These are phyloP conservation scores for Petrocephalus schoutedeni DNA, from an alignment of 2,797 vertebrate species.

Conservation along the genomic window DNA sequence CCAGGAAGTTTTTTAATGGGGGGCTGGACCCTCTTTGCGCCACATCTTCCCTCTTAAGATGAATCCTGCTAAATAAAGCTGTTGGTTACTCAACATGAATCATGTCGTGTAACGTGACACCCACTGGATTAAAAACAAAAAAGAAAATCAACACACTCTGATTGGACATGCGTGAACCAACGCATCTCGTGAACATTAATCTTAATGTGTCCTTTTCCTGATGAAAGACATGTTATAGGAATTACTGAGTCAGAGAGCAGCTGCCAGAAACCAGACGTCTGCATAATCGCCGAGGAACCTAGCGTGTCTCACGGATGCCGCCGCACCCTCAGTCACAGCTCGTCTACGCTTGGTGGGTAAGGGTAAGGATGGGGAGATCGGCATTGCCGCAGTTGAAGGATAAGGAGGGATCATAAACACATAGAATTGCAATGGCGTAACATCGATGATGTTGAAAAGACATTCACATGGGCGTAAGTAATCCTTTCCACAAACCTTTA, in stretches of 20 bases:
- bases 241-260: not conserved
- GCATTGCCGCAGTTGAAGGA: not conserved
- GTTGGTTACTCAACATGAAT: not conserved
- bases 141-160: not conserved
- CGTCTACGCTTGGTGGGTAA: not conserved
- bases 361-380: not conserved
- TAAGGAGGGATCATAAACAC: not conserved
- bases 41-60: not conserved
- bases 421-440: not conserved
- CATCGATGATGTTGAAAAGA: not conserved
- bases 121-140: conserved; percentile 12
- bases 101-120: not conserved
- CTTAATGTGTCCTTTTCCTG: not conserved
- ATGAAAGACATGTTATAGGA: not conserved
- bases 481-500: not conserved
- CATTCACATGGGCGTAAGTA: not conserved
- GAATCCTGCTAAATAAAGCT: not conserved
- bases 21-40: not conserved
- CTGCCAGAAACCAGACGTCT: not conserved
- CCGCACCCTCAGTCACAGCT: not conserved
- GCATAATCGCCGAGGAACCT: not conserved
- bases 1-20: not conserved
- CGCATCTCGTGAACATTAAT: not conserved
- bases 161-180: not conserved
- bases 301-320: not conserved